Evolutionary conservation across 2,113 vertebrate species (phyloP), one percentile per base, ranked within the genome.

Genomic region (Cyprinodon variegatus): DNA sequence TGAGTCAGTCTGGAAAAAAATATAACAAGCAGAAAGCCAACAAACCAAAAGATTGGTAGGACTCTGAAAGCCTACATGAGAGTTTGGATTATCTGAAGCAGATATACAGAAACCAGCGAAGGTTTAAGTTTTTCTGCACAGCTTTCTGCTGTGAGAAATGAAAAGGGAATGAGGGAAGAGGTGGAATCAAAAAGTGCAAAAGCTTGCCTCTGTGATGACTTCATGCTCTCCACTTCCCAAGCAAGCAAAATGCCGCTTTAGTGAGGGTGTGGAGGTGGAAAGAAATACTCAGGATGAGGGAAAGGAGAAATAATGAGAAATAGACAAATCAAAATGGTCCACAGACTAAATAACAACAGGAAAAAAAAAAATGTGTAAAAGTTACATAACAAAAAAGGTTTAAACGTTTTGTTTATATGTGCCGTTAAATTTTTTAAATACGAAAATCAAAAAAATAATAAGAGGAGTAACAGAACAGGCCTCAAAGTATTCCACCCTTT

Each of bases 131-230:
- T n/a, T 57, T 57, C 50, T n/a, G 50, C 50, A 14, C 17, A 57
- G 17, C 29, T 7, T 65, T 17, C 29, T 20, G 62, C 38, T 65
- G 39, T 65, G 20, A 65, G 3, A 4, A n/a, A 22, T 65, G 3
- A 40, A 39, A 40, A 40, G 4, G 43, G 3, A 38, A 3, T 4
- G 6, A 12, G 14, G 20, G 20, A 6, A 29, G 22, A 10, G 5
- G 7, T 6, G 4, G 4, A 17, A 46, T 72, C 0, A 46, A 37
- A 48, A 39, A 13, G 22, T 69, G 17, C 41, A 74, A 20, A 17
- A 66, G 64, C 43, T 36, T 53, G 84, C 80, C 84, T 83, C 38
- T 50, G 66, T 29, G 75, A 68, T 81, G 79, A 89, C 75, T 78
- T 83, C 73, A 88, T 84, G 68, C 50, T 73, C 67, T 83, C 70